Evolutionary conservation across 2,888 invertebrate species (phyloP).

Genomic region (Tachina fera): DNA sequence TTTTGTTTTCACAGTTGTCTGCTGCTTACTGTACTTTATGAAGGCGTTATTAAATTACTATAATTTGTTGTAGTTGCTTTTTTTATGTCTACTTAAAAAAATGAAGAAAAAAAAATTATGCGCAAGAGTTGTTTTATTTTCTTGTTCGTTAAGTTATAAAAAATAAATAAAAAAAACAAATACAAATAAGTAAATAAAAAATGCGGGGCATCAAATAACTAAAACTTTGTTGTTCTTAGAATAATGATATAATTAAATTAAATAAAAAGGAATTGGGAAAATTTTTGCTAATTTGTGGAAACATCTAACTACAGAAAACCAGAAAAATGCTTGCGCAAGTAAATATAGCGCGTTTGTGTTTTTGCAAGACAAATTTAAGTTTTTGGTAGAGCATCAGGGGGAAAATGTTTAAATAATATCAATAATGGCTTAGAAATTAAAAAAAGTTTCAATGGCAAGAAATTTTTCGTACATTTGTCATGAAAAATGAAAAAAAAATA

Average conservation of each 20-base stretch:
- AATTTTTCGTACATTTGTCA: not conserved
- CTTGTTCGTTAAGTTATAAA: constrained; percentile 18
- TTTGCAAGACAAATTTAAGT: constrained; percentile 1
- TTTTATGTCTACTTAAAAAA: constrained; percentile 39
- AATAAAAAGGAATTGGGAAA: constrained; percentile 39
- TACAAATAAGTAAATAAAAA: constrained; percentile 33
- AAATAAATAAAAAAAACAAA: not conserved
- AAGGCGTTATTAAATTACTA: constrained; percentile 70
- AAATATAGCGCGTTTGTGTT: constrained; percentile 37
- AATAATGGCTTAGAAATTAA: not conserved
- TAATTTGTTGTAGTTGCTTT: constrained; percentile 58
- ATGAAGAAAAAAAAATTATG: constrained; percentile 25
- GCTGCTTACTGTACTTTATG: constrained; percentile 49
- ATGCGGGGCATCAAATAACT: constrained; percentile 47
- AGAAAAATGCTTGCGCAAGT: constrained; percentile 7
- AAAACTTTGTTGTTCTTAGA: constrained; percentile 25
- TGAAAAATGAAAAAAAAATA: not conserved
- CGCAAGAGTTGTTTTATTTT: constrained; percentile 36
- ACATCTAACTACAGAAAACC: constrained; percentile 6
- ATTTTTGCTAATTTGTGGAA: not conserved
- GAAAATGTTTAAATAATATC: constrained; percentile 9
- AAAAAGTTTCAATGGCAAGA: constrained; percentile 4
- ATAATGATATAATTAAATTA: constrained; percentile 51
- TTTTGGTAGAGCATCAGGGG: not conserved
- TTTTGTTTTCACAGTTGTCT: constrained; percentile 39